A percentile compares a stretch with the other conserved stretches of the same genome.
These are phyloP conservation scores for Sorex fumeus DNA, from an alignment of 2,113 vertebrate genomes.

Conservation along the genomic window DNA sequence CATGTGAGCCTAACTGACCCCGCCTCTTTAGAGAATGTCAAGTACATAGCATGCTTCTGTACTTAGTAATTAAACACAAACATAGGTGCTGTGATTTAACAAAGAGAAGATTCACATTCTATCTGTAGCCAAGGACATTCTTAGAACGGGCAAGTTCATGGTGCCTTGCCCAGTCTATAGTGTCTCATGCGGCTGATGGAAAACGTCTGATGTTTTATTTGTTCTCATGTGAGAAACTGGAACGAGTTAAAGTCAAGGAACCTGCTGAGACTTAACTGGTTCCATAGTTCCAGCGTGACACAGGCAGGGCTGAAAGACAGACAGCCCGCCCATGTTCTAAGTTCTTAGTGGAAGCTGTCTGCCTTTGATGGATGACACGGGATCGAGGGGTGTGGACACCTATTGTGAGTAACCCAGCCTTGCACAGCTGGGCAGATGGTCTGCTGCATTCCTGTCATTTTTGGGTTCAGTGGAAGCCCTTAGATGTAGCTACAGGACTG, in stretches of 20 bases:
- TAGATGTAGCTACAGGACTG: conserved; percentile 12
- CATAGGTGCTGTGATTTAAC: background rate
- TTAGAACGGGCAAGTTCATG: background rate
- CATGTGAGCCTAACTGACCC: background rate
- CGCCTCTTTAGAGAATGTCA: background rate
- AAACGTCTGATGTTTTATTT: conserved; percentile 65
- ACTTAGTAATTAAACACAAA: background rate
- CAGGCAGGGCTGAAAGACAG: conserved; percentile 63
- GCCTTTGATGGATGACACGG: conserved; percentile 72
- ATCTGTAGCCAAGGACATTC: conserved; percentile 16
- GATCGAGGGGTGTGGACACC: conserved; percentile 64
- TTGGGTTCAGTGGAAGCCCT: conserved; percentile 13
- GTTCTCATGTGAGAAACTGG: conserved; percentile 72
- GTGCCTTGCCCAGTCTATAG: background rate
- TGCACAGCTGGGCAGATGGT: background rate
- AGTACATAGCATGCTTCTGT: background rate
- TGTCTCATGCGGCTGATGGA: background rate
- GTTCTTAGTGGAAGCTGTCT: conserved; percentile 64
- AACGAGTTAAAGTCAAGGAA: conserved; percentile 71
- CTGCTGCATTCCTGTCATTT: conserved; percentile 46
- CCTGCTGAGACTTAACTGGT: conserved; percentile 73
- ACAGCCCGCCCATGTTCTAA: background rate
- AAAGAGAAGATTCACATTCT: background rate
- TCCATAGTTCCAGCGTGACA: conserved; percentile 66
- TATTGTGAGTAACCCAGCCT: conserved; percentile 61